These are phyloP conservation scores for Campylomormyrus numenius DNA, from an alignment of 2,113 vertebrate genomes.

Conservation along the genomic window DNA sequence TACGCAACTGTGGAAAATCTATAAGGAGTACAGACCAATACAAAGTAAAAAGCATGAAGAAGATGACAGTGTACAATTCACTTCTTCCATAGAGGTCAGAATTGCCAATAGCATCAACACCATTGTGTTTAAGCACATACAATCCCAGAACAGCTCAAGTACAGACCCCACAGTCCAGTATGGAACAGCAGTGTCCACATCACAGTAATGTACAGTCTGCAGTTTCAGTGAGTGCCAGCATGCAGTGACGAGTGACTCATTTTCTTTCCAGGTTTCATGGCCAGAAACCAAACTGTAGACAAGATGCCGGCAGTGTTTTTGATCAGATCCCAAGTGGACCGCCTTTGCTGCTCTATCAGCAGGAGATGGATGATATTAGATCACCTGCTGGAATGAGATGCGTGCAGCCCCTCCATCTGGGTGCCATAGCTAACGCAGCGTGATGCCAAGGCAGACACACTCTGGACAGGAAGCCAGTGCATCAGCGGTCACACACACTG, in stretches of 20 bases:
- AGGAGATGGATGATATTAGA: background rate
- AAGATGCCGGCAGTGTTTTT: background rate
- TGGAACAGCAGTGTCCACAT: background rate
- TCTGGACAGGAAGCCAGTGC: background rate
- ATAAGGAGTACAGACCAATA: background rate
- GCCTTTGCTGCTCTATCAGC: background rate
- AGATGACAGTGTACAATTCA: background rate
- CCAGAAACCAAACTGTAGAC: conserved; percentile 50
- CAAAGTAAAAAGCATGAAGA: background rate
- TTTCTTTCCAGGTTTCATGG: conserved; percentile 34
- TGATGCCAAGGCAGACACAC: background rate
- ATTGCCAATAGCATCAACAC: background rate
- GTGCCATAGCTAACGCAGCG: background rate
- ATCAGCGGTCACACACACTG: background rate
- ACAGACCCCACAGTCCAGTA: background rate
- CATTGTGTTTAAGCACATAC: background rate
- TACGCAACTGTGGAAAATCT: background rate
- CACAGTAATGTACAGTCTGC: background rate
- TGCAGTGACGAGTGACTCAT: background rate
- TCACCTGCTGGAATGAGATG: background rate
- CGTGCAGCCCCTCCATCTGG: background rate
- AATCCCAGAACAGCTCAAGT: background rate
- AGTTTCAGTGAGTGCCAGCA: background rate
- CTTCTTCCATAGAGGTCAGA: background rate
- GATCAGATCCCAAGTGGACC: background rate